Base-by-base conservation (phyloP, 2,888 invertebrate species). In the Allophyes oxyacanthae region DNA sequence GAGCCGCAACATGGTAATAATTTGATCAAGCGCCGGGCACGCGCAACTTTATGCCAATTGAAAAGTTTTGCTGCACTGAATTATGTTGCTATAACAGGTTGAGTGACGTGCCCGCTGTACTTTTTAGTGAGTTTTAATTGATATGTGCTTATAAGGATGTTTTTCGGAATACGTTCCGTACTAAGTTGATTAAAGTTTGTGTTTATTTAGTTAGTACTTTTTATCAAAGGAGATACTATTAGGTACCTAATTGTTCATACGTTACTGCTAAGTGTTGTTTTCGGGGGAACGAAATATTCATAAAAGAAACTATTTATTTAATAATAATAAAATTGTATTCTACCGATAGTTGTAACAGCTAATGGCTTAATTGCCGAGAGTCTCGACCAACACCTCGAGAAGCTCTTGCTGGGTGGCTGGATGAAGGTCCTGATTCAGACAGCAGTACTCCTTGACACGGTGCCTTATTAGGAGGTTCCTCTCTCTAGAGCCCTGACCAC, bases 1-100 rank as follows among this genome's bases (percentile, higher is more conserved):
- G 75, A 81, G 79, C 89, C 88, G 86, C 90, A 89, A 90, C 89
- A 89, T 85, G 86, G 88, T 86, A 90, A 92, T 93, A 92, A 93
- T 92, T 93, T 91, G 91, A 93, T 92, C 91, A 92, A 83, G 84
- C 85, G 84, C 88, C 84, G 83, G 79, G 81, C 76, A 83, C 79
- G 84, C 74, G 82, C 77, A 89, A 90, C 86, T 91, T 88, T 86
- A 84, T 87, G 85, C 86, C 89, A 91, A 92, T 89, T 75, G 74
- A 76, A 76, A 91, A 92, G 87, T 92, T 92, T 82, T 73, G 75
- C 86, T 86, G 86, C 87, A 87, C 83, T 82, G 74, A 82, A 90
- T 87, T 87, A 70, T 75, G 72, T 73, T 77, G 74, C 69, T 80
- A 73, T 70, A 74, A 66, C 72, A 69, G 60, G 66, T 55, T 64